Percentiles rank a stretch among this genome's conserved stretches.
Evolutionary conservation across 1,140 invertebrate species (phyloP).

Genomic region (Geopemphigus sp.): DNA sequence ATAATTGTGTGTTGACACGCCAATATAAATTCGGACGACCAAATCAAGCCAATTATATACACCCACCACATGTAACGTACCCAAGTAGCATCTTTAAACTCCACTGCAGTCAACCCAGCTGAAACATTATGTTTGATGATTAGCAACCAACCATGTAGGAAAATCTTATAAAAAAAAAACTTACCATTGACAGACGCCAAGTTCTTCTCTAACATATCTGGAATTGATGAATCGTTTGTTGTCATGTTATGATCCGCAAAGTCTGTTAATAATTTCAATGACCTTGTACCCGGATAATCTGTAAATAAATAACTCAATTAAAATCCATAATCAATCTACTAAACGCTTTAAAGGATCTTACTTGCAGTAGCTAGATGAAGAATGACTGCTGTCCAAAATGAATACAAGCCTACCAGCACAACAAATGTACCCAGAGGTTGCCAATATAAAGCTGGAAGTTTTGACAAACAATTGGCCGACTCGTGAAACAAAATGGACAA

Average conservation of each 20-base stretch:
- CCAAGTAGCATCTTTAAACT: conserved; percentile 69
- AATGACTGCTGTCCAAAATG: conserved; percentile 81
- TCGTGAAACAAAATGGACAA: conserved; percentile 81
- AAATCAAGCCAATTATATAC: conserved; percentile 82
- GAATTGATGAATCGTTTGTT: not conserved
- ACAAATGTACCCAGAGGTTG: conserved; percentile 85
- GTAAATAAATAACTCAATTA: conserved; percentile 47
- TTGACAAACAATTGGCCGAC: conserved; percentile 78
- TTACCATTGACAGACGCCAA: conserved; percentile 24
- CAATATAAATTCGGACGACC: conserved; percentile 87
- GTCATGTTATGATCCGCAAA: not conserved
- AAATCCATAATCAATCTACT: not conserved
- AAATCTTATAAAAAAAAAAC: not conserved
- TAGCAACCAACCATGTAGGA: not conserved
- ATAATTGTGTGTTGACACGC: conserved; percentile 89
- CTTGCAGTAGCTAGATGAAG: conserved; percentile 68
- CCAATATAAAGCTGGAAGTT: conserved; percentile 79
- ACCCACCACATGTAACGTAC: conserved; percentile 90
- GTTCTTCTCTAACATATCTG: not conserved
- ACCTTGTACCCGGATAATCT: conserved; percentile 59
- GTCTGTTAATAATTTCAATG: conserved; percentile 55
- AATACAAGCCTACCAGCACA: conserved; percentile 73
- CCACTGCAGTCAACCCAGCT: conserved; percentile 64
- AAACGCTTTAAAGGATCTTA: conserved; percentile 57
- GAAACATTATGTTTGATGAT: not conserved